Base-by-base conservation (phyloP, 2,888 invertebrate genomes). In the Urechis unicinctus region DNA sequence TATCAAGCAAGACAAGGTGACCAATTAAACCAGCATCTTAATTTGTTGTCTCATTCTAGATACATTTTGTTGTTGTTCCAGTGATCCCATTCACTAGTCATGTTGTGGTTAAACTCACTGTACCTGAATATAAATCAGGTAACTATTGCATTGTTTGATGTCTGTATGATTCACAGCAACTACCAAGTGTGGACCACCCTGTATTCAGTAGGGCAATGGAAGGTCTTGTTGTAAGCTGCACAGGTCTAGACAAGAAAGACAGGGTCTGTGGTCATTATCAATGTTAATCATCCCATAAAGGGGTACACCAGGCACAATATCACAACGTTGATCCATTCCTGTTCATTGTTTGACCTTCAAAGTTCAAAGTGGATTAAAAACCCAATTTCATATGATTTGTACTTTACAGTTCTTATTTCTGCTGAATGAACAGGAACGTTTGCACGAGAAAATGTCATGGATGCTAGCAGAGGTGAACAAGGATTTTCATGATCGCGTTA, bases 191-290 rank as follows among this genome's bases (percentile, higher is more conserved):
- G 3, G 82, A 83, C 0, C 85, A 85, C 68, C 91, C 93, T 0
- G 84, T 93, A 1, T 90, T 84, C 68, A 88, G 87, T 26, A 83
- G 88, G 50, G 88, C 90, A 0, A 91, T 94, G 92, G 71, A 71
- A 36, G 71, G 68, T 30, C 58, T 75, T 3, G 59, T 66, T 3
- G 62, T 78, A 22, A 72, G 72, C 30, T 75, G 75, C 56, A 72
- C 75, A 29, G 73, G 68, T 54, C 45, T 78, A 31, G 68, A 69
- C 6, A 69, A 65, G 46, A 58, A 61, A n/a, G 31, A 48, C 5
- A 61, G 72, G 63, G 73, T 76, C 61, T 61, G 65, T 41, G 5
- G 36, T 28, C 21, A 22, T 1, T 21, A 30, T 53, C 25, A n/a
- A n/a, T n/a, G n/a, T n/a, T n/a, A n/a, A n/a, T n/a, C n/a, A n/a